phyloP scores from a whole-genome alignment of 2,797 vertebrate genomes.

The Myotis vivesi region DNA sequence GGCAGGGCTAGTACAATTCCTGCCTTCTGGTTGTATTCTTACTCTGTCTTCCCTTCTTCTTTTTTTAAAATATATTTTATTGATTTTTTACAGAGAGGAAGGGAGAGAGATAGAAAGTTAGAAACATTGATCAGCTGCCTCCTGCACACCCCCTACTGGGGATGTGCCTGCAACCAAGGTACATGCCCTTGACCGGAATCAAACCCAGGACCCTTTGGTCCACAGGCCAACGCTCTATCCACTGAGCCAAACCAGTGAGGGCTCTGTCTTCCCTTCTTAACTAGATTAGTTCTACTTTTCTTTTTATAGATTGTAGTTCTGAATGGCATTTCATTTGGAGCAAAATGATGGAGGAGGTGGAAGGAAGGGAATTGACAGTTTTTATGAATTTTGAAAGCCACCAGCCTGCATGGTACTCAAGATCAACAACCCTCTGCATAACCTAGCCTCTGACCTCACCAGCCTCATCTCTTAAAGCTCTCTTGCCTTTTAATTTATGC shows the following conservation, averaged over 20 bases:
- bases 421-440: not conserved
- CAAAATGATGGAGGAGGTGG: not conserved
- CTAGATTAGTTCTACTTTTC: not conserved
- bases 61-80: too few species aligned
- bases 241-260: too few species aligned
- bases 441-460: not conserved
- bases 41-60: not conserved
- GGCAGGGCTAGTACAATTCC: not conserved
- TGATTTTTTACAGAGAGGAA: too few species aligned
- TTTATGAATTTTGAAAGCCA: conserved; percentile 23
- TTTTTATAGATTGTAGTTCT: not conserved
- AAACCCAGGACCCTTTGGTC: too few species aligned
- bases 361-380: not conserved
- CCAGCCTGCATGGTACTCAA: not conserved
- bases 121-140: too few species aligned
- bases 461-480: not conserved
- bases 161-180: too few species aligned
- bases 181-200: too few species aligned
- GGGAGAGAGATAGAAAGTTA: too few species aligned
- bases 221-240: too few species aligned
- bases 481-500: conserved; percentile 66
- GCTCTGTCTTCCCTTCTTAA: not conserved
- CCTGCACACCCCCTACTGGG: too few species aligned
- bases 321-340: not conserved
- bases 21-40: not conserved